These are phyloP conservation scores for Drosophila takahashii DNA, from an alignment of 1,140 invertebrate genomes.

Conservation along the genomic window DNA sequence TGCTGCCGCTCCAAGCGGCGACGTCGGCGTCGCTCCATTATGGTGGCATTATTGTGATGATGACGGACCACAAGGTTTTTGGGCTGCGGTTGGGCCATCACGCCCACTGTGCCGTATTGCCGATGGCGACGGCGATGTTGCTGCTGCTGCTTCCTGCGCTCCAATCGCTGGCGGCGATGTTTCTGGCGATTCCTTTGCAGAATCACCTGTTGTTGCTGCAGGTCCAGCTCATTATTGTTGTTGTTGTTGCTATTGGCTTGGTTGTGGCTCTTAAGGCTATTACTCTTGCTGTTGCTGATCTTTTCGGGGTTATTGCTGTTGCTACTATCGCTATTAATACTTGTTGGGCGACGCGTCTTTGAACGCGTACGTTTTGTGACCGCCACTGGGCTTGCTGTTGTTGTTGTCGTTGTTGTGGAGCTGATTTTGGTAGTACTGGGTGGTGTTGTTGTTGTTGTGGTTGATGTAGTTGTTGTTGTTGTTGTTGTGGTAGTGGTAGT, in stretches of 20 bases:
- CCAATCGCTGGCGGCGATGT: slow-evolving; percentile 11
- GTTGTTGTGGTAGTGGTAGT: slow-evolving; percentile 27
- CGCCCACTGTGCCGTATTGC: slow-evolving; percentile 33
- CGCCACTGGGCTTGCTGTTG: slow-evolving; percentile 60
- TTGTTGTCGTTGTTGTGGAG: slow-evolving; percentile 45
- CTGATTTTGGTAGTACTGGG: slow-evolving; percentile 42
- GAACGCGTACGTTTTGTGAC: slow-evolving; percentile 51
- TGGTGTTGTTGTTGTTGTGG: slow-evolving; percentile 32
- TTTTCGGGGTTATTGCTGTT: slow-evolving; percentile 22
- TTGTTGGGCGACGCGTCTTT: slow-evolving; percentile 57
- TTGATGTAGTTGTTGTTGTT: slow-evolving; percentile 35
- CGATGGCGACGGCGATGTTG: slow-evolving; percentile 32
- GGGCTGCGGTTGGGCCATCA: slow-evolving; percentile 61
- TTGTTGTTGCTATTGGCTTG: slow-evolving; percentile 58
- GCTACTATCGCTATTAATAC: slow-evolving; percentile 79
- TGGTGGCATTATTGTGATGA: slow-evolving; percentile 74
- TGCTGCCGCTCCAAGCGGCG: slow-evolving; percentile 56
- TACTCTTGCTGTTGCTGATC: slow-evolving; percentile 36
- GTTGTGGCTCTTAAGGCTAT: slow-evolving; percentile 64
- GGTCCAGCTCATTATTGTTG: slow-evolving; percentile 38
- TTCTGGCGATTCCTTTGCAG: slow-evolving; percentile 28
- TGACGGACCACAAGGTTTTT: slow-evolving; percentile 74
- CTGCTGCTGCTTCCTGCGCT: slow-evolving; percentile 12
- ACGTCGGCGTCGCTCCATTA: slow-evolving; percentile 50
- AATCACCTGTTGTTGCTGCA: slow-evolving; percentile 41